Evolutionary conservation across 2,113 vertebrate genomes (phyloP), one percentile per base, ranked within the genome.

Genomic region (Sardina pilchardus): DNA sequence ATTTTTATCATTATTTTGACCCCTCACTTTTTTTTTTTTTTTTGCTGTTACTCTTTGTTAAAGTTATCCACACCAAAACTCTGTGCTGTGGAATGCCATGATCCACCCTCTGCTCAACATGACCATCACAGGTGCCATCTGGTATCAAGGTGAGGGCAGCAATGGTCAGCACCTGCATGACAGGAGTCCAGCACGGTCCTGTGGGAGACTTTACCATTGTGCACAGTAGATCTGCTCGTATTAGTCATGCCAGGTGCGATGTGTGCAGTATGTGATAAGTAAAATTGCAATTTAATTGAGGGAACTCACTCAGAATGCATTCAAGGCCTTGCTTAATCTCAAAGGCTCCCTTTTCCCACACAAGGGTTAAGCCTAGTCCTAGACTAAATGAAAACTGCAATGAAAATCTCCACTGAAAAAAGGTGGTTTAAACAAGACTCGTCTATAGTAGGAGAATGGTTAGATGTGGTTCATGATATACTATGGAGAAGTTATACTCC

Each of bases 61-160:
- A 34, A 26, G 16, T 34, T 14, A n/a, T n/a, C n/a, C n/a, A n/a
- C n/a, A n/a, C n/a, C 71, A 36, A 0, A 92, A 91, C 82, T 96
- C 96, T 0, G 93, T 97, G 81, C 93, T 99, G 90, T 99, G 98
- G 98, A 99, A 99, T 0, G 93, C 97, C 84, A 99, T 99, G 97
- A 96, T 99, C 90, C 95, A 97, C 82, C 97, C 98, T 0, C 91
- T 99, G 47, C 93, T 94, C 82, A 97, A 95, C 71, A 96, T 99
- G 96, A 96, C 96, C 7, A 92, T 99, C 84, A 96, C 93, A 90
- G 98, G 98, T 6, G 90, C 94, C 0, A 91, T 97, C 47, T 99
- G 97, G 97, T 99, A 99, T 92, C 98, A 99, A 95, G 98, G 98
- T 97, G 26, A 75, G 63, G 8, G 5, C 21, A 47, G 45, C 12